Conservation (phyloP, 2,113 vertebrate species). For the Pseudonaja textilis region DNA sequence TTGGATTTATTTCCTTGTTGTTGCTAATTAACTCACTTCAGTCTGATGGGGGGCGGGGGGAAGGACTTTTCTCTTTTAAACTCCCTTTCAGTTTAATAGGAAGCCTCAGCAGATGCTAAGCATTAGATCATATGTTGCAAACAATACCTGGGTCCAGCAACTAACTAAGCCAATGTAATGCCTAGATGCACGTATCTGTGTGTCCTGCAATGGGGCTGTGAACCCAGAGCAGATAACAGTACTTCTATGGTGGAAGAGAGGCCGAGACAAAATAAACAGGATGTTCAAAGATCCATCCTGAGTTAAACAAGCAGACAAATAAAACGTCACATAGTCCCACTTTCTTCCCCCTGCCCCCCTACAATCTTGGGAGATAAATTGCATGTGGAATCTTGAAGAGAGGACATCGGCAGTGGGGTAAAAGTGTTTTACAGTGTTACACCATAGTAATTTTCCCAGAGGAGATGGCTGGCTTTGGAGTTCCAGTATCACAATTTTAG, state of each 20-base stretch:
- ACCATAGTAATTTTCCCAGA: neutral
- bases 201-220: neutral
- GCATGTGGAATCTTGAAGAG: neutral
- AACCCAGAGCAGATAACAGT: neutral
- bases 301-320: neutral
- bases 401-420: neutral
- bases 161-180: neutral
- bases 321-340: neutral
- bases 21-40: neutral
- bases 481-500: neutral
- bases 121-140: neutral
- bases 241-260: neutral
- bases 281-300: neutral
- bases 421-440: neutral
- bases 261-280: neutral
- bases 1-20: neutral
- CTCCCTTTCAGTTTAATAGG: neutral
- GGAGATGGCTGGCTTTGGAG: too few relatives aligned
- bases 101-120: neutral
- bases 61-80: neutral
- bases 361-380: neutral
- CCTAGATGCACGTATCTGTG: neutral
- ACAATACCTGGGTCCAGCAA: neutral
- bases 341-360: neutral
- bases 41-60: neutral